Evolutionary conservation across 2,113 vertebrate genomes (phyloP).

Genomic region (Sander vitreus): DNA sequence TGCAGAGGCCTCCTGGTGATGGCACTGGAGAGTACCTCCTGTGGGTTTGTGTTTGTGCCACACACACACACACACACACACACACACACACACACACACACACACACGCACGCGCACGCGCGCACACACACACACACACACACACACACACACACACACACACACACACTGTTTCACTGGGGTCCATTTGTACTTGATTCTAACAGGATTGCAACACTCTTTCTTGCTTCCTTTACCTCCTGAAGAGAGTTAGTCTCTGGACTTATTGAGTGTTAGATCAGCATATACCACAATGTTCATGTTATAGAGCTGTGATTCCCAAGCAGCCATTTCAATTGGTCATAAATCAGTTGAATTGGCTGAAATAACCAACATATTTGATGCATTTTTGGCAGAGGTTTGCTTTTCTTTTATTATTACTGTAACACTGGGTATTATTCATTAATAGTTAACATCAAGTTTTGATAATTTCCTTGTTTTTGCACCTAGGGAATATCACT

Average conservation of each 20-base stretch:
- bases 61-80: constrained; percentile 1
- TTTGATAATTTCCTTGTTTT: too few species aligned
- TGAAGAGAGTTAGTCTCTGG: constrained; percentile 42
- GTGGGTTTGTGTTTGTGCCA: constrained; percentile 64
- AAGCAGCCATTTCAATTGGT: neutral
- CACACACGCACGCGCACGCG: constrained; percentile 12
- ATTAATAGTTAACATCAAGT: too few species aligned
- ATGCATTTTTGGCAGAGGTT: too few species aligned
- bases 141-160: constrained; percentile 14
- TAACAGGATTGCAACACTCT: constrained; percentile 62
- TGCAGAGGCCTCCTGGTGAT: constrained; percentile 76
- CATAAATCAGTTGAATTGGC: too few species aligned
- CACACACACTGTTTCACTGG: constrained; percentile 1
- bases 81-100: constrained; percentile 21
- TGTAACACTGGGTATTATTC: too few species aligned
- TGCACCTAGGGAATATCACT: too few species aligned
- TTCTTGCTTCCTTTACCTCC: constrained; percentile 52
- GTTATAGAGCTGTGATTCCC: neutral
- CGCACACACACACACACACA: constrained; percentile 8
- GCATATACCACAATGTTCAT: neutral
- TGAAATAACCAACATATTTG: too few species aligned
- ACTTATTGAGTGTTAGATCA: constrained; percentile 29
- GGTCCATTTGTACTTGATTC: constrained; percentile 46
- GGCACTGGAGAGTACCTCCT: constrained; percentile 71
- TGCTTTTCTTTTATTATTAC: too few species aligned